Evolutionary conservation across 2,888 invertebrate species (phyloP), one percentile per base, ranked within the genome.

Genomic region (Serripes groenlandicus): DNA sequence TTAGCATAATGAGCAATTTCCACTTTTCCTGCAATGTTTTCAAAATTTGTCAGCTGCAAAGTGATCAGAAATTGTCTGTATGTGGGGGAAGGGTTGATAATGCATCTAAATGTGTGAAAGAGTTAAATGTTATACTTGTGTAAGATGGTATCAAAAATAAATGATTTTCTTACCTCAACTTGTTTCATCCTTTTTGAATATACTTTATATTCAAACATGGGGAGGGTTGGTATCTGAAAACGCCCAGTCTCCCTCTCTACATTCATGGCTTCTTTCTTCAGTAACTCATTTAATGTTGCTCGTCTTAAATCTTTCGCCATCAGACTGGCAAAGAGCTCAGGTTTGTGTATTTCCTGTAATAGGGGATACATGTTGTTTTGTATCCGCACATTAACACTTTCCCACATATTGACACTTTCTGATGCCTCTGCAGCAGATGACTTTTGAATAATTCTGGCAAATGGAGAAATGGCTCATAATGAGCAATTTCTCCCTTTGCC

Each of bases 261-360:
- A 11, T 26, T 3, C 9, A 66, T 42, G 35, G 66, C 66, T 66
- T 66, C 35, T 34, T 66, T 30, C 35, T 66, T 37, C 9, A 35
- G 37, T 18, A 66, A 42, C 66, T 66, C 66, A 26, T 28, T 66
- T 42, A 66, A 3, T 23, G 66, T 42, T 2, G 26, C 66, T 66
- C 66, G 37, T 15, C 66, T 37, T 37, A 42, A 66, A 66, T 66
- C 66, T 26, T 66, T 30, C 42, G 30, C 26, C 66, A 66, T 66
- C 49, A 66, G n/a, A 11, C 7, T 23, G 21, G n/a, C 66, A 66
- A 42, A 42, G 15, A 35, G 42, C 11, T 66, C 66, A n/a, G 66
- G 35, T 42, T 66, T 66, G 28, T 66, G 66, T 26, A 66, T 35
- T 35, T 66, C 66, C 66, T 66, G 62, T 15, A n/a, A 1, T 21